Evolutionary conservation across 2,888 invertebrate genomes (phyloP).

Genomic region (Torymus texanus): DNA sequence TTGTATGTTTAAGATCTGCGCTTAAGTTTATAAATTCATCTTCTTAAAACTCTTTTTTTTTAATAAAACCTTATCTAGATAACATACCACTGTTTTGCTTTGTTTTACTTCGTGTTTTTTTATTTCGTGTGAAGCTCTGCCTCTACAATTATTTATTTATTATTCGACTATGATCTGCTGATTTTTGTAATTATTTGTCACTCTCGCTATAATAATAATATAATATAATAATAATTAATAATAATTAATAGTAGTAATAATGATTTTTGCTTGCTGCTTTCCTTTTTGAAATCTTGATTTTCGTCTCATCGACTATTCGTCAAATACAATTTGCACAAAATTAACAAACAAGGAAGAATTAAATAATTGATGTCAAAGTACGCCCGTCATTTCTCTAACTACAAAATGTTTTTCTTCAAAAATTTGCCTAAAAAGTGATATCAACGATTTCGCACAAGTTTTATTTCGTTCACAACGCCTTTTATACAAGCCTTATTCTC

Average conservation of each 20-base stretch:
- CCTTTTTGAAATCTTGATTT: slow-evolving; percentile 42
- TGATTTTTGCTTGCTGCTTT: slow-evolving; percentile 45
- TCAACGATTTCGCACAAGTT: slow-evolving; percentile 51
- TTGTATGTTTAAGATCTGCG: slow-evolving; percentile 50
- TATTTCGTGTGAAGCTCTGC: slow-evolving; percentile 53
- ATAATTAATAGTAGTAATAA: slow-evolving; percentile 50
- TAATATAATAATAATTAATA: slow-evolving; percentile 43
- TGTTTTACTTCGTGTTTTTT: slow-evolving; percentile 50
- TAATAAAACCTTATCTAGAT: slow-evolving; percentile 48
- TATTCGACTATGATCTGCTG: slow-evolving; percentile 52
- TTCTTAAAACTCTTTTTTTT: slow-evolving; percentile 38
- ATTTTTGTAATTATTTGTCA: slow-evolving; percentile 53
- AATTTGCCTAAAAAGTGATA: slow-evolving; percentile 12
- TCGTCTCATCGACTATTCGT: slow-evolving; percentile 37
- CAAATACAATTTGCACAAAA: slow-evolving; percentile 46
- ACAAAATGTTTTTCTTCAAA: neutral
- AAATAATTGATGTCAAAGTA: slow-evolving; percentile 44
- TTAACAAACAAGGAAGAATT: slow-evolving; percentile 44
- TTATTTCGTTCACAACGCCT: slow-evolving; percentile 14
- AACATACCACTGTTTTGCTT: slow-evolving; percentile 52
- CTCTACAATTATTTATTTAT: slow-evolving; percentile 54
- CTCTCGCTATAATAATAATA: slow-evolving; percentile 52
- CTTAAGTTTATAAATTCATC: slow-evolving; percentile 51
- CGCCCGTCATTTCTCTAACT: slow-evolving; percentile 11
- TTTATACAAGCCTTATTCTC: slow-evolving; percentile 22